These are phyloP conservation scores for Scaeva pyrastri DNA, from an alignment of 2,888 invertebrate species.

Conservation along the genomic window DNA sequence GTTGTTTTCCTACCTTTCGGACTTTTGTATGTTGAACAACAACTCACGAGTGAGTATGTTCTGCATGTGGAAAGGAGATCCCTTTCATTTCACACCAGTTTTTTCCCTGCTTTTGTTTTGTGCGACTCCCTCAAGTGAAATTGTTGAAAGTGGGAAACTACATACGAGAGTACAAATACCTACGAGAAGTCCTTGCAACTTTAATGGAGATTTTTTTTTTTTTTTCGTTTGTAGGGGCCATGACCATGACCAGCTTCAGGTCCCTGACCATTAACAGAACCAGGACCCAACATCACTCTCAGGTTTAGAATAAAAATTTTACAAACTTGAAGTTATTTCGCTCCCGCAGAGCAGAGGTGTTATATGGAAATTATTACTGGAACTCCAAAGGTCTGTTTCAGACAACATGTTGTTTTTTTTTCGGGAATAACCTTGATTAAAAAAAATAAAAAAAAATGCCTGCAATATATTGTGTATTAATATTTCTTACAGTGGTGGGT, in stretches of 20 bases:
- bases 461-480: too few relatives aligned
- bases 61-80: slow-evolving; percentile 12
- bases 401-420: slow-evolving; percentile 41
- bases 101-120: neutral
- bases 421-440: neutral
- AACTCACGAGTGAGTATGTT: neutral
- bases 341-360: too few relatives aligned
- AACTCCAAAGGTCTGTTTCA: slow-evolving; percentile 51
- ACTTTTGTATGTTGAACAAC: neutral
- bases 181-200: slow-evolving; percentile 31
- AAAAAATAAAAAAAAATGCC: too few relatives aligned
- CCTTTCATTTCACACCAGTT: slow-evolving; percentile 36
- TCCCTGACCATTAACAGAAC: too few relatives aligned
- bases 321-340: too few relatives aligned
- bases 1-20: slow-evolving; percentile 13
- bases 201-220: slow-evolving; percentile 28
- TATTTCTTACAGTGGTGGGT: slow-evolving; percentile 31
- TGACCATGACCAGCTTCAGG: too few relatives aligned
- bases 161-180: too few relatives aligned
- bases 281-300: too few relatives aligned
- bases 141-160: neutral
- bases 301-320: too few relatives aligned
- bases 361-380: slow-evolving; percentile 49
- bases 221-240: slow-evolving; percentile 11
- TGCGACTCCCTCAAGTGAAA: neutral